Base-by-base conservation (phyloP, 2,888 invertebrate species). In the Cephus spinipes region DNA sequence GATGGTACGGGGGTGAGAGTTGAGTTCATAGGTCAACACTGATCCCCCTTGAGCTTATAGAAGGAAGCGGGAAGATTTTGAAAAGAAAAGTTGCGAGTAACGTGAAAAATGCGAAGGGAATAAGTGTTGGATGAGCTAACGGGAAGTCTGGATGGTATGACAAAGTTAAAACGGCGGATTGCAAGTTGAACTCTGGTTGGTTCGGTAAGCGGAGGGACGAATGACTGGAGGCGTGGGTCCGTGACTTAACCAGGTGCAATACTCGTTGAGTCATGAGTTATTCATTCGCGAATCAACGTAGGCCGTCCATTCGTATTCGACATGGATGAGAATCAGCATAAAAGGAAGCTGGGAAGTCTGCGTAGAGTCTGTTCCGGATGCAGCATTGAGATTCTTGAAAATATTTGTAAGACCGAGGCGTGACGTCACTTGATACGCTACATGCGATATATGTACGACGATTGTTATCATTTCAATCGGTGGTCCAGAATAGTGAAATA, bases 251-350 rank as follows among this genome's bases (percentile, higher is more conserved):
- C 6, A 23, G 2, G 55, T 55, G 55, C 55, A 55, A 55, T 55
- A 55, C 55, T 55, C 55, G 55, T 55, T 23, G 55, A 55, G 55
- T 55, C 32, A 71, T 31, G 71, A 71, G 71, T 71, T 71, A 71
- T 71, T 71, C 71, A 31, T 71, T 71, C 31, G 71, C 71, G 31
- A 71, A 71, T 55, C 23, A 55, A 71, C 32, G 31, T 1, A 31
- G 71, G 11, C 71, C 31, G 3, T 71, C 0, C 71, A 71, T 71
- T 32, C 31, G 71, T 71, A 71, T 71, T 71, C 32, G 6, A 55
- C 23, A 2, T 23, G 55, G 55, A 55, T 55, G 9, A 23, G 55
- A 55, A 55, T 23, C 55, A 55, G 55, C 55, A 23, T 55, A 23
- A 9, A 55, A 23, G 23, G 23, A 55, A 55, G 55, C 9, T 23